phyloP scores from a whole-genome alignment of 2,113 vertebrate genomes.

The Archilochus colubris region DNA sequence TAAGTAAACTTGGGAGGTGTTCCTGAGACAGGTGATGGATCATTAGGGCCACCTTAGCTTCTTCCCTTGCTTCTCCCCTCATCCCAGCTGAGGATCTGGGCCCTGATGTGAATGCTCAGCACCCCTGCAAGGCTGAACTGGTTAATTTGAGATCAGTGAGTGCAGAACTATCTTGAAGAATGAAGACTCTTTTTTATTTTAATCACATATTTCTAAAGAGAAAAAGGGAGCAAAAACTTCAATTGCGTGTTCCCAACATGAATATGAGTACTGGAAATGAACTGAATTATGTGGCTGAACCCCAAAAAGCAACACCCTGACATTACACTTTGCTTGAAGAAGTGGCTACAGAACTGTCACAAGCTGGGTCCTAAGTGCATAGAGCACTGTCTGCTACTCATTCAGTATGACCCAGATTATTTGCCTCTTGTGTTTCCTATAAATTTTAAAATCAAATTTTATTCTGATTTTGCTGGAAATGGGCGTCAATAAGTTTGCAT shows the following conservation, averaged over 20 bases:
- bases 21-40: not conserved
- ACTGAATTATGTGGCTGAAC: not conserved
- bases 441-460: not conserved
- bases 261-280: not conserved
- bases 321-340: not conserved
- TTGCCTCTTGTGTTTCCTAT: not conserved
- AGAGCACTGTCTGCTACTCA: not conserved
- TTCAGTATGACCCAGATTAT: not conserved
- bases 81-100: not conserved
- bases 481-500: not conserved
- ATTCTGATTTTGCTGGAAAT: not conserved
- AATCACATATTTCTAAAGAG: not conserved
- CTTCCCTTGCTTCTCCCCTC: not conserved
- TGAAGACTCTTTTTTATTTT: not conserved
- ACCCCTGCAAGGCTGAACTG: not conserved
- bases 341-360: not conserved
- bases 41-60: not conserved
- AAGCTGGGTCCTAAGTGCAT: not conserved
- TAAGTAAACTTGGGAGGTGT: not conserved
- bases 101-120: not conserved
- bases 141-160: not conserved
- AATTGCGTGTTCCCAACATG: not conserved
- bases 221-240: not conserved
- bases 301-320: not conserved
- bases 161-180: not conserved